phyloP scores from a whole-genome alignment of 2,113 vertebrate species.

The Mustela nigripes region DNA sequence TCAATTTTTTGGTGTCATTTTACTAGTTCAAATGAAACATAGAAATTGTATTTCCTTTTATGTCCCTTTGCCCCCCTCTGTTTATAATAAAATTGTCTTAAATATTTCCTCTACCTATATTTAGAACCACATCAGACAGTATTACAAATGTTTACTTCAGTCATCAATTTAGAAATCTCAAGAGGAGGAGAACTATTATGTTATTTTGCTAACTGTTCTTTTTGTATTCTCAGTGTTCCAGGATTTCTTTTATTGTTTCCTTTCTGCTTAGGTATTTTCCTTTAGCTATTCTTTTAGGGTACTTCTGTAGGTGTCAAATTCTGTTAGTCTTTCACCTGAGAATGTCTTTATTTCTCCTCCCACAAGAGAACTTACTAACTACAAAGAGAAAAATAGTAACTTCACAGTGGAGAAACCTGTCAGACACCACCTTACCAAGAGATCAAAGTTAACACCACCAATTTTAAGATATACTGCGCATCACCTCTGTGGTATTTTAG shows the following conservation, averaged over 20 bases:
- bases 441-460: conserved; percentile 12
- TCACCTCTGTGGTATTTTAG: conserved; percentile 17
- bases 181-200: neutral
- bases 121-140: neutral
- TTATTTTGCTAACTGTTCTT: neutral
- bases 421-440: neutral
- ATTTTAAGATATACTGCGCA: neutral
- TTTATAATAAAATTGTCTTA: conserved; percentile 21
- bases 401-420: neutral
- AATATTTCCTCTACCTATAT: conserved; percentile 23
- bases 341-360: neutral
- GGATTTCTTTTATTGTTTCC: conserved; percentile 15
- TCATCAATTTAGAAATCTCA: conserved; percentile 32
- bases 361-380: neutral
- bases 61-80: neutral
- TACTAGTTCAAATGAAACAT: neutral
- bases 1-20: conserved; percentile 18
- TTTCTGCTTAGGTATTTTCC: neutral
- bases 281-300: conserved; percentile 33
- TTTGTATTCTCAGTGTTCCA: neutral
- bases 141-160: conserved; percentile 36
- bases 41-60: neutral
- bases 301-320: neutral
- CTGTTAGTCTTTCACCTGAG: neutral
- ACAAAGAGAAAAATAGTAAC: neutral